Evolutionary conservation across 1,140 invertebrate genomes (phyloP).

Genomic region (Ectropis grisescens): DNA sequence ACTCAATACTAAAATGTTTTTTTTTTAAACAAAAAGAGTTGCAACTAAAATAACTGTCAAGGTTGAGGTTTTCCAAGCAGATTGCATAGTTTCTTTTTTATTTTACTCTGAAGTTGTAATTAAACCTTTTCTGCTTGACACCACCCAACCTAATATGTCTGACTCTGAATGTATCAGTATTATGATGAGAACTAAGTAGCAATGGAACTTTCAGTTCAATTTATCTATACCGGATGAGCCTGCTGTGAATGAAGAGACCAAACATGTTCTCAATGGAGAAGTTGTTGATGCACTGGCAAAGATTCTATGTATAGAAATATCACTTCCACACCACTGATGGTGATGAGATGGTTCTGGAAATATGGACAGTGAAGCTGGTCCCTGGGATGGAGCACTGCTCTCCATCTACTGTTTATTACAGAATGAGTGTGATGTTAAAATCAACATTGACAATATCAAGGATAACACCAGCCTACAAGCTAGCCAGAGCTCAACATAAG

Average conservation of each 20-base stretch:
- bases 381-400: slow-evolving; percentile 35
- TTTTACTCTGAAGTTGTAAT: too few species aligned
- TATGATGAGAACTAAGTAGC: too few species aligned
- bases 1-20: too few species aligned
- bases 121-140: too few species aligned
- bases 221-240: slow-evolving; percentile 55
- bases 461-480: slow-evolving; percentile 55
- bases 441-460: slow-evolving; percentile 53
- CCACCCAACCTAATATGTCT: too few species aligned
- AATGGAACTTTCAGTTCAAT: slow-evolving; percentile 37
- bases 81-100: too few species aligned
- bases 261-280: slow-evolving; percentile 46
- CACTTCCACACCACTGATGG: slow-evolving; percentile 42
- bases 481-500: slow-evolving; percentile 43
- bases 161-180: too few species aligned
- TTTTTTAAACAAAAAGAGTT: too few species aligned
- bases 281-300: slow-evolving; percentile 42
- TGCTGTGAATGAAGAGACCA: slow-evolving; percentile 42
- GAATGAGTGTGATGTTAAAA: slow-evolving; percentile 58
- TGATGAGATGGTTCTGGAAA: slow-evolving; percentile 52
- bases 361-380: slow-evolving; percentile 45
- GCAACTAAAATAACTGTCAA: too few species aligned
- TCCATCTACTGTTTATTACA: slow-evolving; percentile 46
- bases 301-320: slow-evolving; percentile 52
- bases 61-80: too few species aligned